A percentile compares a stretch with the other conserved stretches of the same genome.
Evolutionary conservation across 2,888 invertebrate genomes (phyloP).

Genomic region (Polydrusus cervinus): DNA sequence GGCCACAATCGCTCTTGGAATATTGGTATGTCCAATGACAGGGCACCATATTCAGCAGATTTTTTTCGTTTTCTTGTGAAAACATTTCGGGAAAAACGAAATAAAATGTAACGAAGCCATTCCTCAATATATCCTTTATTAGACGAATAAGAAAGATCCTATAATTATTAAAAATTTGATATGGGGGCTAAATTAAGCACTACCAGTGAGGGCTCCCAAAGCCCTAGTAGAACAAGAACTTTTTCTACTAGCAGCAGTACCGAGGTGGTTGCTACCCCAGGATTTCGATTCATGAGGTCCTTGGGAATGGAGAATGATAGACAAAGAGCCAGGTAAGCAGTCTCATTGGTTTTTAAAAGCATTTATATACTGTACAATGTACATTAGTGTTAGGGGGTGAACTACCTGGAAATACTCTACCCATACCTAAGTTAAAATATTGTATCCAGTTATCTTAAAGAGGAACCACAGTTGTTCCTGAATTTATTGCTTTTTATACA

Average conservation of each 20-base stretch:
- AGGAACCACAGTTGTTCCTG: too few relatives aligned
- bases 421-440: too few relatives aligned
- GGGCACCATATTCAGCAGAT: conserved; percentile 33
- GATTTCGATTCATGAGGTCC: conserved; percentile 64
- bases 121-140: conserved; percentile 24
- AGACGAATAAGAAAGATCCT: conserved; percentile 10
- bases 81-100: conserved; percentile 26
- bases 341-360: conserved; percentile 4
- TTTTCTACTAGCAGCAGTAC: conserved; percentile 80
- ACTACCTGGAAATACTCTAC: too few relatives aligned
- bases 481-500: too few relatives aligned
- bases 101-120: conserved; percentile 46
- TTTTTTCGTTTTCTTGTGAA: conserved; percentile 48
- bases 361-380: too few relatives aligned
- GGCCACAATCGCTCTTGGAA: conserved; percentile 9
- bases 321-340: conserved; percentile 80
- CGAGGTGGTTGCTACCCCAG: conserved; percentile 64
- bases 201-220: conserved; percentile 82
- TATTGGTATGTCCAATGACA: conserved; percentile 37
- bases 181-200: conserved; percentile 93
- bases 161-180: conserved; percentile 45
- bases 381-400: too few relatives aligned
- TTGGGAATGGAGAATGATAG: conserved; percentile 83
- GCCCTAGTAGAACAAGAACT: conserved; percentile 82
- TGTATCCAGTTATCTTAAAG: too few relatives aligned